Conservation (phyloP, 1,140 invertebrate genomes). For the Mya arenaria region DNA sequence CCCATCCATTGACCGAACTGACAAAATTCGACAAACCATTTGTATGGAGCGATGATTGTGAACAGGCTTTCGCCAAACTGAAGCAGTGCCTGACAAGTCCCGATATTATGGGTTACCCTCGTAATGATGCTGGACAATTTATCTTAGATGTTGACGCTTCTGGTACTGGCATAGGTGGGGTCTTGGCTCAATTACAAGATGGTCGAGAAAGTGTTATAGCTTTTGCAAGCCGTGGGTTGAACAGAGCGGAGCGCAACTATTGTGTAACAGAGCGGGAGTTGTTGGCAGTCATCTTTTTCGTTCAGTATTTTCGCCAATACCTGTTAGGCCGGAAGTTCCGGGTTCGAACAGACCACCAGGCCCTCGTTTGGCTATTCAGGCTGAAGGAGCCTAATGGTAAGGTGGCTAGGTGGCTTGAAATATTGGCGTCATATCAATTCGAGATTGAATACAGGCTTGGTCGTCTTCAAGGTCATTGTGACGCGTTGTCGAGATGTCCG, state of each 20-base stretch:
- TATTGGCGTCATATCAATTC: constrained; percentile 63
- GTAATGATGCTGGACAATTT: constrained; percentile 21
- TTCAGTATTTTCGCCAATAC: constrained; percentile 56
- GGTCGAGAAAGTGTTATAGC: constrained; percentile 58
- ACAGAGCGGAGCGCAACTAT: constrained; percentile 81
- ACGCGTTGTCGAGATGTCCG: constrained; percentile 55
- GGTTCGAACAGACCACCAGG: no score
- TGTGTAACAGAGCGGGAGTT: constrained; percentile 62
- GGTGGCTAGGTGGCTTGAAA: constrained; percentile 64
- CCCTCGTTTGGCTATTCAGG: constrained; percentile 56
- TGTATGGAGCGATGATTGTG: constrained; percentile 40
- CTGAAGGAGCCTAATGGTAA: constrained; percentile 54
- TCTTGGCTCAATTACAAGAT: constrained; percentile 66
- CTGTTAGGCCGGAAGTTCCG: constrained; percentile 54
- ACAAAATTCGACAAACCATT: no score
- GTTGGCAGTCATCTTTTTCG: constrained; percentile 42
- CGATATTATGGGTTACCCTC: constrained; percentile 43
- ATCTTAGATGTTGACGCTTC: constrained; percentile 64
- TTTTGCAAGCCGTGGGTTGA: constrained; percentile 56
- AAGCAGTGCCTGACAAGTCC: constrained; percentile 40
- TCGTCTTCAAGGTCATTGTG: constrained; percentile 61
- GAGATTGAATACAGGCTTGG: constrained; percentile 64
- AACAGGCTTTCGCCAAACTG: constrained; percentile 50
- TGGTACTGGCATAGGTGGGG: constrained; percentile 64
- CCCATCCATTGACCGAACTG: no score